Base-by-base conservation (phyloP, 2,113 vertebrate genomes). In the Bubalus kerabau region DNA sequence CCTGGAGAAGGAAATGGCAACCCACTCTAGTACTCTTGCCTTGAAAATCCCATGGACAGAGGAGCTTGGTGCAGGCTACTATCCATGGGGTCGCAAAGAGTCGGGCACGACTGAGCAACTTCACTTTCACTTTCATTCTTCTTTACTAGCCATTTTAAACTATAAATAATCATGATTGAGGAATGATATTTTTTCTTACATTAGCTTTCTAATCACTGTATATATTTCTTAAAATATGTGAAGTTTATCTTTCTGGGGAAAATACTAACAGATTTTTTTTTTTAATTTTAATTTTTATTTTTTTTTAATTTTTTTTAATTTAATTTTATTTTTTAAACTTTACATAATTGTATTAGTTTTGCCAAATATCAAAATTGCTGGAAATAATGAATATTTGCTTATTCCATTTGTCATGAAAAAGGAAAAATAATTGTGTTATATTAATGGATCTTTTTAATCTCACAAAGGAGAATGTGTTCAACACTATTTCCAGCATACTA, bases 171-270 rank as follows among this genome's bases (percentile, higher is more conserved):
- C 5, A 64, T 84, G 88, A 78, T 28, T 87, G 40, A 92, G 3
- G 15, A 90, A 71, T 90, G n/a, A 84, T 32, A 67, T 62, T 96
- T 88, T 78, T 54, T 80, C 50, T 43, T 76, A 74, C 46, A 74
- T 74, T 2, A n/a, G 28, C 10, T 67, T 87, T 87, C 30, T 54
- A 82, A 48, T 81, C 30, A 90, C 78, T 92, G 46, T 84, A 40
- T 89, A 36, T 57, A 48, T 93, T 90, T 93, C 36, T 97, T 82
- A 93, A 87, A 87, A 81, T 59, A 81, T 54, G 16, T 92, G n/a
- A 78, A 92, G 84, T 81, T 74, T 85, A 85, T 71, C 56, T 48
- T 87, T 88, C 46, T 84, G 62, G 30, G 62, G 11, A 78, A 54
- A 84, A 56, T 88, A 12, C 54, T 48, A 92, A 64, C 26, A 76